These are phyloP conservation scores for Perognathus longimembris DNA, from an alignment of 2,113 vertebrate genomes.

Conservation along the genomic window DNA sequence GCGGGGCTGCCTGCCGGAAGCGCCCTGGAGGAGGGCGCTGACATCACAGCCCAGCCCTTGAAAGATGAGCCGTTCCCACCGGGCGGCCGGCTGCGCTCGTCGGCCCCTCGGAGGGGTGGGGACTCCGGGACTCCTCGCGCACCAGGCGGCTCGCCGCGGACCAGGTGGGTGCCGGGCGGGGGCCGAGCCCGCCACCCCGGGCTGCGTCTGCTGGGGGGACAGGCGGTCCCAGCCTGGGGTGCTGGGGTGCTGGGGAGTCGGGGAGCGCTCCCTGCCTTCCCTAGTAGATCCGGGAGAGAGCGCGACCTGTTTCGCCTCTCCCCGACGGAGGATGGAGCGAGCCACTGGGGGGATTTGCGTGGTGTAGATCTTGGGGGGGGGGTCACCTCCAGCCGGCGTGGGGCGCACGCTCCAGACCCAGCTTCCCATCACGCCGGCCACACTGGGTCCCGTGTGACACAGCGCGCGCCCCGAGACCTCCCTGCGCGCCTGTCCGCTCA, in stretches of 20 bases:
- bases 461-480: not conserved
- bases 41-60: slow-evolving; percentile 80
- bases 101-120: not conserved
- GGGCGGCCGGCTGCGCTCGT: not conserved
- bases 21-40: slow-evolving; percentile 52
- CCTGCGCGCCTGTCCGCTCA: not conserved
- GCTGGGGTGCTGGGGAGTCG: not conserved
- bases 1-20: slow-evolving; percentile 61
- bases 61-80: slow-evolving; percentile 77
- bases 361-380: not conserved
- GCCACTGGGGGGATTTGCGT: not conserved
- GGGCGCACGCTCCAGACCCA: not conserved
- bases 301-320: not conserved
- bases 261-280: not conserved
- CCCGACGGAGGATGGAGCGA: not conserved
- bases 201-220: fast-evolving
- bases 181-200: not conserved
- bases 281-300: not conserved
- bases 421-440: not conserved
- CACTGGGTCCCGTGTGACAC: not conserved
- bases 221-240: too few species aligned
- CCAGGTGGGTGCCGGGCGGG: slow-evolving; percentile 7
- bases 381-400: not conserved
- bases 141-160: not conserved
- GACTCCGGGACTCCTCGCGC: fast-evolving